Conservation (phyloP, 2,113 vertebrate species). For the Gopherus flavomarginatus region DNA sequence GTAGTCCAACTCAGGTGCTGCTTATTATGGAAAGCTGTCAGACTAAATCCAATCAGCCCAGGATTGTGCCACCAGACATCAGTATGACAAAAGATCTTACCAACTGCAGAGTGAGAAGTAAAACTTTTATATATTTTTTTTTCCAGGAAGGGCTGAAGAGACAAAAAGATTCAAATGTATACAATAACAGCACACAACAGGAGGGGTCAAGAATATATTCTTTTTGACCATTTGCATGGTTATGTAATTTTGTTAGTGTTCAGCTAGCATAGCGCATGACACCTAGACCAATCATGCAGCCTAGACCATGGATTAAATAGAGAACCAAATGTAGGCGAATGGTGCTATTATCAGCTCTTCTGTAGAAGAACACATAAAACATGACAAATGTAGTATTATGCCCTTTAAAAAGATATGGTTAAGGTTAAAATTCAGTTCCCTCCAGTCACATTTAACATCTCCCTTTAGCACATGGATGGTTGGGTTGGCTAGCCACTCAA, state of each 20-base stretch:
- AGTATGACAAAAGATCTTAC: neutral
- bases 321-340: neutral
- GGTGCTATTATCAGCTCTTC: neutral
- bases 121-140: neutral
- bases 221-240: neutral
- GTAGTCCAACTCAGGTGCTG: fast-evolving
- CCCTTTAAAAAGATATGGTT: too few relatives aligned
- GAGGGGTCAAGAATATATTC: neutral
- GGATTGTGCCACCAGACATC: neutral
- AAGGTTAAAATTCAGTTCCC: neutral
- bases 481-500: neutral
- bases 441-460: too few relatives aligned
- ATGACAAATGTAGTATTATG: neutral
- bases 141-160: neutral
- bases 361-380: neutral
- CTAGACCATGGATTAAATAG: neutral
- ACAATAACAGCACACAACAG: neutral
- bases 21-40: fast-evolving
- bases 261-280: neutral
- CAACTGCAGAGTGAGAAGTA: neutral
- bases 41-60: neutral
- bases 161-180: neutral
- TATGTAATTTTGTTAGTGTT: too few relatives aligned
- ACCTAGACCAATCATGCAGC: neutral
- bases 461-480: neutral